Evolutionary conservation across 1,140 invertebrate genomes (phyloP), one percentile per base, ranked within the genome.

Genomic region (Whitmania pigra): DNA sequence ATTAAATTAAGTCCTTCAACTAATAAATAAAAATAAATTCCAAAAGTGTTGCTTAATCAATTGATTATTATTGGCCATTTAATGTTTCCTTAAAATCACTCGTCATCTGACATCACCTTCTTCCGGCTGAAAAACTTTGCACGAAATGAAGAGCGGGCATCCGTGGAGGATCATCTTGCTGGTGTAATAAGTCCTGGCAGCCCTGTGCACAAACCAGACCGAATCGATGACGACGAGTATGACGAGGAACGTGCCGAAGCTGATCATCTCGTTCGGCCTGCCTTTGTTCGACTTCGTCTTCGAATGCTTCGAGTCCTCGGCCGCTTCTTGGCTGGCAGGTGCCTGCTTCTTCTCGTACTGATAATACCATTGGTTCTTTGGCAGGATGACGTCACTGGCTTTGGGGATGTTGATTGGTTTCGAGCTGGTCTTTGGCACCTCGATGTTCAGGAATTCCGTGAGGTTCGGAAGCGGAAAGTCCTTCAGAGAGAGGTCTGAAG

Each of bases 341-440:
- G 5, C 7, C 29, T 53, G 22, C 40, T 73, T 69, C 73, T 71
- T 72, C 20, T 74, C 73, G 63, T 67, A 72, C 60, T 74, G 60
- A 27, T 72, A 74, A 63, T 72, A 74, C 73, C 73, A 74, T 31
- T 74, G 70, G 71, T 74, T 74, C 27, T 66, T 70, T 17, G 73
- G 73, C 25, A 74, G 70, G 17, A 57, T 49, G 43, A 74, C 71
- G 40, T 74, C 73, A 15, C 25, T 29, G 9, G 55, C 60, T 15
- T 53, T 49, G 2, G 73, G 73, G 25, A 74, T 74, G 31, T 43
- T 17, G 15, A 69, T 25, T 7, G 54, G 70, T 7, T 67, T 36
- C 20, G 40, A 54, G 63, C 71, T 72, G 15, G 49, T 43, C 25
- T 72, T 55, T 0, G 73, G 73, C 7, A 74, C 27, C 13, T 74